Evolutionary conservation across 2,113 vertebrate genomes (phyloP).

Genomic region (Psilopsiagon aurifrons): DNA sequence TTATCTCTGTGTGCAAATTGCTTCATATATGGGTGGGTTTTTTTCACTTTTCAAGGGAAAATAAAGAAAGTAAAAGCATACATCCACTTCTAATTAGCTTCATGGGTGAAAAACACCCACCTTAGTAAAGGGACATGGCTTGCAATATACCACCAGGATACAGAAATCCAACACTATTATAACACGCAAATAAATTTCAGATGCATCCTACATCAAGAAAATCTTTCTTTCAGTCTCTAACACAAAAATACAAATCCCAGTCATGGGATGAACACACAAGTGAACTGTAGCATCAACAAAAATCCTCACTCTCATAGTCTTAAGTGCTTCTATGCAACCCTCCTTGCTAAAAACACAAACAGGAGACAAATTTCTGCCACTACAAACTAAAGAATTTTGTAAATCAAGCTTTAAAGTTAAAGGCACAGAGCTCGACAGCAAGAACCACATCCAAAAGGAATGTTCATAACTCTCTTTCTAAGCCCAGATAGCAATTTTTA

Average conservation of each 20-base stretch:
- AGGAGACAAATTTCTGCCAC: background rate
- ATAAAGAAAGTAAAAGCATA: background rate
- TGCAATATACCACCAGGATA: background rate
- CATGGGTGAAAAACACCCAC: background rate
- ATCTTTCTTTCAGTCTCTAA: background rate
- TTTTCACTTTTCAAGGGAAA: background rate
- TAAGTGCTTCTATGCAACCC: background rate
- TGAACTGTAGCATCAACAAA: background rate
- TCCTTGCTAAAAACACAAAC: background rate
- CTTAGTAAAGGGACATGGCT: background rate
- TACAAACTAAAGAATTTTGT: background rate
- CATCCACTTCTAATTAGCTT: background rate
- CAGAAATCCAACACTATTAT: background rate
- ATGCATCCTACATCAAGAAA: background rate
- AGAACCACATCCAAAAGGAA: background rate
- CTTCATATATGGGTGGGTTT: background rate
- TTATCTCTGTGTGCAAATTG: background rate
- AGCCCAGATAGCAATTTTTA: background rate
- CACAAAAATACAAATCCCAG: background rate
- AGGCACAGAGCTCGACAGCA: background rate
- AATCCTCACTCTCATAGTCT: fast-evolving
- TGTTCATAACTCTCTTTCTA: background rate
- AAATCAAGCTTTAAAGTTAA: background rate
- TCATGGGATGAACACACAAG: fast-evolving
- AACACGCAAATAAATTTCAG: background rate